Base-by-base conservation (phyloP, 2,888 invertebrate species). In the Aleiodes alternator region DNA sequence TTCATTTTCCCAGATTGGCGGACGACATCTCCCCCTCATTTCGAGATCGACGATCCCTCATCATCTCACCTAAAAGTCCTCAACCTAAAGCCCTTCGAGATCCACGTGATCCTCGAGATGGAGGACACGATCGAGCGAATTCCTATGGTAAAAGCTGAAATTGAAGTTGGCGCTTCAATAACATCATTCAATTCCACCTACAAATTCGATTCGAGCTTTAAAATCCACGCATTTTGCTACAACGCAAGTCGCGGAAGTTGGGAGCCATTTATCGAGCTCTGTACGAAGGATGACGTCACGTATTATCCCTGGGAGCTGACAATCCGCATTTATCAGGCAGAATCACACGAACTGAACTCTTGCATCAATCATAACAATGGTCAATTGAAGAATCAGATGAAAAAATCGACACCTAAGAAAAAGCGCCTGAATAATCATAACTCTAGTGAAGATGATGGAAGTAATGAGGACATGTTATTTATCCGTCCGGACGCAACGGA, bases 251-350 rank as follows among this genome's bases (percentile, higher is more conserved):
- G 93, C 69, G 92, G 92, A 69, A 92, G 92, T 8, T 97, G 97
- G 97, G 97, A 97, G 85, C 97, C 97, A 0, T 88, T 97, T 0
- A 88, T 96, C 0, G 96, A 96, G 82, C 95, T 96, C 0, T 92
- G 94, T 0, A 92, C 93, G 0, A 91, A 92, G 56, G 91, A 92
- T 48, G 93, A 93, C 79, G 88, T 91, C 1, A 64, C 79, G 59
- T 94, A 94, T 85, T 91, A 93, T 74, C 94, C 95, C 0, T 96
- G 95, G 94, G 94, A 95, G 84, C 88, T 95, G 14, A 90, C 92
- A 23, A 90, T 95, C 69, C 94, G 93, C 84, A 85, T 89, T 74
- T 90, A 90, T 70, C 90, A 92, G 90, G 91, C 91, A 0, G 93
- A 93, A 87, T 90, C 93, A 0, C 92, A 92, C 82, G 91, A 92